These are phyloP conservation scores for Centropyge bicolor DNA, from an alignment of 2,797 vertebrate genomes.

Conservation along the genomic window DNA sequence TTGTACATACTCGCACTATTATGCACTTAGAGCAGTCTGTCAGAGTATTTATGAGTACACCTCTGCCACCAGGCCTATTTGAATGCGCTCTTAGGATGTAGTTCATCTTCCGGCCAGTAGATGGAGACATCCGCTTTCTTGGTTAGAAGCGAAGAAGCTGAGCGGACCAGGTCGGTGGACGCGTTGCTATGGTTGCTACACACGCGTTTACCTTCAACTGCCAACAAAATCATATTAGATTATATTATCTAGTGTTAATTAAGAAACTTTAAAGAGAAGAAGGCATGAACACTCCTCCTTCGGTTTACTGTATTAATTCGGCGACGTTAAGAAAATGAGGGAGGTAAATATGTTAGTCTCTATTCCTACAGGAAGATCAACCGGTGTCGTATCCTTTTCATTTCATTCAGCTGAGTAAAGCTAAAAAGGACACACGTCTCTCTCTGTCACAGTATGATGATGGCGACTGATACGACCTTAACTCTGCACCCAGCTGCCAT, in stretches of 20 bases:
- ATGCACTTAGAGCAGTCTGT: neutral
- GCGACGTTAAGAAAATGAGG: neutral
- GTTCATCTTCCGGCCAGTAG: conserved; percentile 59
- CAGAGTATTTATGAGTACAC: neutral
- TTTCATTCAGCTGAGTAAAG: neutral
- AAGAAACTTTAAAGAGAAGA: neutral
- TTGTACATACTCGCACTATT: no score
- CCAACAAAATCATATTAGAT: neutral
- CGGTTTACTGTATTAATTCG: neutral
- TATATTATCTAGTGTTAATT: neutral
- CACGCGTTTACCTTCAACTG: neutral
- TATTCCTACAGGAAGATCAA: conserved; percentile 48
- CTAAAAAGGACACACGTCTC: neutral
- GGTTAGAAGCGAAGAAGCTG: no score
- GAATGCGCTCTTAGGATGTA: neutral
- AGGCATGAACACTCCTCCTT: neutral
- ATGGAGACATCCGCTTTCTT: conserved; percentile 23
- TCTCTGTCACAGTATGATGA: neutral
- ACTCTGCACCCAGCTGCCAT: conserved; percentile 83
- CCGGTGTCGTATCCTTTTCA: conserved; percentile 73
- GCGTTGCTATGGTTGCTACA: conserved; percentile 76
- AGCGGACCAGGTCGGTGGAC: conserved; percentile 65
- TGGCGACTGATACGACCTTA: conserved; percentile 38
- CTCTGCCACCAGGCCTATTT: neutral
- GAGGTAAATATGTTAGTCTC: neutral